phyloP scores from a whole-genome alignment of 2,797 vertebrate genomes.

The Gymnocypris eckloni region DNA sequence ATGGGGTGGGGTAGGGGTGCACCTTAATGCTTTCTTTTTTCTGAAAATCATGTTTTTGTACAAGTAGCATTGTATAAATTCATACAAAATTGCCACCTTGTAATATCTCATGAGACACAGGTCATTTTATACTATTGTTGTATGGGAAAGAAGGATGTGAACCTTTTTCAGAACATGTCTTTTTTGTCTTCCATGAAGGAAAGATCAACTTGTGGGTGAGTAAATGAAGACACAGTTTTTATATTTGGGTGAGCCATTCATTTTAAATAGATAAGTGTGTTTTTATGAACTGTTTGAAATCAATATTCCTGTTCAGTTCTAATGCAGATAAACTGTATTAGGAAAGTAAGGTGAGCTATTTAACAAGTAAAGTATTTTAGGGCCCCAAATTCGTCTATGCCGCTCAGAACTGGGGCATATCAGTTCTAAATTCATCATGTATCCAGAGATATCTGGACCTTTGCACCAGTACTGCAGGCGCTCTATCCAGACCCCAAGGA shows the following conservation, averaged over 20 bases:
- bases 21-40: background rate
- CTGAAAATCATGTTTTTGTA: background rate
- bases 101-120: background rate
- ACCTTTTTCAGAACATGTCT: background rate
- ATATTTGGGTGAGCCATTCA: background rate
- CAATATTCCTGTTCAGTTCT: background rate
- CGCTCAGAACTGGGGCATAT: constrained; percentile 31
- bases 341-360: constrained; percentile 17
- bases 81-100: background rate
- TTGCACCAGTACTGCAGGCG: constrained; percentile 37
- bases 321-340: constrained; percentile 10
- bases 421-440: constrained; percentile 44
- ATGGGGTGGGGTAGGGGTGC: background rate
- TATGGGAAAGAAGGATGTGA: background rate
- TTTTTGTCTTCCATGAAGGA: no score
- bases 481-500: constrained; percentile 30
- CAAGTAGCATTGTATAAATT: background rate
- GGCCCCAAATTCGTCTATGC: constrained; percentile 24
- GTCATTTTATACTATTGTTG: background rate
- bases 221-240: background rate
- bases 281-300: background rate
- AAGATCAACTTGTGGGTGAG: background rate
- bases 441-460: constrained; percentile 43
- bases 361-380: constrained; percentile 32
- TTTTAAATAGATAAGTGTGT: background rate